phyloP scores from a whole-genome alignment of 1,140 invertebrate species.

The Tetramorium simillimum region DNA sequence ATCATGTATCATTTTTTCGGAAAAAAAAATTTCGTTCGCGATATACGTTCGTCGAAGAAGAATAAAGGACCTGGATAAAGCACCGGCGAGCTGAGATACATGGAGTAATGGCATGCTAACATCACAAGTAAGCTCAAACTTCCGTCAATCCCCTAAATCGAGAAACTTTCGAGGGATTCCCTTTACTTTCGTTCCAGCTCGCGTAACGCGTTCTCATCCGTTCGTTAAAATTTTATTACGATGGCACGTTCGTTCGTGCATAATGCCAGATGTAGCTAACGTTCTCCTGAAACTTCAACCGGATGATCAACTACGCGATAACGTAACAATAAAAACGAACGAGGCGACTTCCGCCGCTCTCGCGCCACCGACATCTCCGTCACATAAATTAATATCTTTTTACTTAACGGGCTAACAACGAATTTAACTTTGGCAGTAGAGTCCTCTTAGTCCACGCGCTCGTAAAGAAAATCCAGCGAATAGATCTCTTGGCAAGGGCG shows the following conservation, averaged over 20 bases:
- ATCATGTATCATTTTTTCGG: not conserved
- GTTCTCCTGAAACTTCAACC: too few relatives aligned
- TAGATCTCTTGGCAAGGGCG: slow-evolving; percentile 22
- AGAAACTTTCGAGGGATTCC: not conserved
- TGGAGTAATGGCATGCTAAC: slow-evolving; percentile 29
- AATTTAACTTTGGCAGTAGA: slow-evolving; percentile 71
- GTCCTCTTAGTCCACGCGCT: slow-evolving; percentile 38
- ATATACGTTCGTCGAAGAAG: not conserved
- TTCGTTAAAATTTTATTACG: not conserved
- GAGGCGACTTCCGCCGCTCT: not conserved
- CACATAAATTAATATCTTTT: slow-evolving; percentile 58
- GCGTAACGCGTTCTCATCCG: not conserved
- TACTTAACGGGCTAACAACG: slow-evolving; percentile 54
- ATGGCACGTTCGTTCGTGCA: not conserved
- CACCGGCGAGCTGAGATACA: not conserved
- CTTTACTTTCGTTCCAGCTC: not conserved
- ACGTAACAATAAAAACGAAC: slow-evolving; percentile 12
- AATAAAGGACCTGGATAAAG: not conserved
- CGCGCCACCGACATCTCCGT: slow-evolving; percentile 1
- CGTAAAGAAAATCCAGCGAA: slow-evolving; percentile 23
- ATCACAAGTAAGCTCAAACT: slow-evolving; percentile 34
- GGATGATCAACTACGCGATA: not conserved
- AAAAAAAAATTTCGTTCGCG: not conserved
- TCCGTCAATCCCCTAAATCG: not conserved
- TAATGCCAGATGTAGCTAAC: not conserved